phyloP scores from a whole-genome alignment of 2,113 vertebrate genomes.

The Cryptomyrus ogoouensis region DNA sequence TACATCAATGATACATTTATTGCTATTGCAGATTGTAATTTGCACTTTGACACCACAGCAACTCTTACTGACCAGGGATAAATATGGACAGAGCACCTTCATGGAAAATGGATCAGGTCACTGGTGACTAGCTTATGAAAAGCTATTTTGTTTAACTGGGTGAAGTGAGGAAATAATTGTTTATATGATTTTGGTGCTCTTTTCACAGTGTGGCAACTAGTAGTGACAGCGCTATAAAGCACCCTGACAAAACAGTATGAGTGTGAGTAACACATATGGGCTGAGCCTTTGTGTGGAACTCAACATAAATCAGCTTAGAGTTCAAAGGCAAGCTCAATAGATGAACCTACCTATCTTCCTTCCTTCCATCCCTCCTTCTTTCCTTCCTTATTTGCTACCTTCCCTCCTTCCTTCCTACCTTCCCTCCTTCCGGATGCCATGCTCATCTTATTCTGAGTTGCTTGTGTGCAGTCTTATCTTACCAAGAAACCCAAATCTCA shows the following conservation, averaged over 20 bases:
- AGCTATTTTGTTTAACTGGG: neutral
- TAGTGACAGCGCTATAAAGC: neutral
- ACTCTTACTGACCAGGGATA: too few species aligned
- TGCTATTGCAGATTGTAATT: neutral
- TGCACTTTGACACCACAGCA: neutral
- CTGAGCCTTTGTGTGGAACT: neutral
- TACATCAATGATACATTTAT: neutral
- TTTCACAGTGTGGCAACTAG: neutral
- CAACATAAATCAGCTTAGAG: neutral
- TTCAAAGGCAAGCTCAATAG: neutral
- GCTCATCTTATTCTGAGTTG: neutral
- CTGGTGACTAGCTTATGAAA: neutral
- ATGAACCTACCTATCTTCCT: neutral
- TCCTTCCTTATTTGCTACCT: neutral
- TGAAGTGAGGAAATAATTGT: neutral
- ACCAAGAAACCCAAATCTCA: neutral
- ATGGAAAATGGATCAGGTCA: neutral
- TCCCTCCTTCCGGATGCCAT: neutral
- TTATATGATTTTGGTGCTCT: neutral
- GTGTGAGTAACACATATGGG: neutral
- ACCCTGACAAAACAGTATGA: neutral
- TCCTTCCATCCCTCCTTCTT: too few species aligned
- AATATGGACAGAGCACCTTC: neutral
- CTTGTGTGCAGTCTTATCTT: neutral
- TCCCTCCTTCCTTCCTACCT: too few species aligned